Base-by-base conservation (phyloP, 2,888 invertebrate genomes). In the Drosophila flavopinicola region DNA sequence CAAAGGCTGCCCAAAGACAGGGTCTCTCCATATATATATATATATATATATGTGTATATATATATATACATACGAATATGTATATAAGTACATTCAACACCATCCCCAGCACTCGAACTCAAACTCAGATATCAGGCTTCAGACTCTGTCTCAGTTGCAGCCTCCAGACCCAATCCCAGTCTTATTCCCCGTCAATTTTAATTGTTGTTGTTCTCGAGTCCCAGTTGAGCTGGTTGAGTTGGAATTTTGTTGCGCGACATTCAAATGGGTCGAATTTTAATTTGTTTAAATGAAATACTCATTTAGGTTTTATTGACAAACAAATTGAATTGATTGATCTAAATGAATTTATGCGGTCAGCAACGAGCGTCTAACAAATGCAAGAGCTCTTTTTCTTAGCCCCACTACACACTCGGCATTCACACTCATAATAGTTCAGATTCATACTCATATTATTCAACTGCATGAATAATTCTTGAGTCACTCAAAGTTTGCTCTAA, bases 261-360 rank as follows among this genome's bases (percentile, higher is more conserved):
- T 87, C 89, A 82, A 87, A 79, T 88, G 88, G 87, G 88, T 88
- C 90, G 90, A 85, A 85, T 87, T 88, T 90, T 90, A 90, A 91
- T 91, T 91, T 88, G 85, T 88, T 89, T 90, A 89, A 90, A 90
- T 90, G 88, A 90, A 90, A 89, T 89, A 88, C 88, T 88, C 88
- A 89, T 90, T 90, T 88, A 88, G 87, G 79, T 85, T 89, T 90
- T 91, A 91, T 91, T 91, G 91, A 88, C 90, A 90, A 90, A 90
- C 89, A 90, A 91, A 91, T 91, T 91, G 90, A 91, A 90, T 90
- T 91, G 91, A 91, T 91, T 91, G 91, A 91, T 91, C 90, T 91
- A 91, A 91, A 91, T 91, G 90, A 90, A 90, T 91, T 91, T 90
- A 91, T 91, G 89, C 88, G 85, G 60, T 63, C 77, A 77, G 71